Conservation (phyloP, 2,797 vertebrate genomes). For the Spheniscus humboldti region DNA sequence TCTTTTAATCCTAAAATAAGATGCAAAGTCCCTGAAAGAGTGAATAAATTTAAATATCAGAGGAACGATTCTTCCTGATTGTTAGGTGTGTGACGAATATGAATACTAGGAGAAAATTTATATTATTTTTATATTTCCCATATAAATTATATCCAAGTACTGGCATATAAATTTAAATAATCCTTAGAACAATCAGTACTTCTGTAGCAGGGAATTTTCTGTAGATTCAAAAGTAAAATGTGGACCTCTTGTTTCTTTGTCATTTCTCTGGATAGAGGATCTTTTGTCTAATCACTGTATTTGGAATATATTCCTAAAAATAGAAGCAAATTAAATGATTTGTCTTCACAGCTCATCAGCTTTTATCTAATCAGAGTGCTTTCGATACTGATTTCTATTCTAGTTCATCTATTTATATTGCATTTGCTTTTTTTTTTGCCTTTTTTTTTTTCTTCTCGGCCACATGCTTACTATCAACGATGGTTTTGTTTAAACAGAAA, state of each 20-base stretch:
- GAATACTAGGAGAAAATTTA: neutral
- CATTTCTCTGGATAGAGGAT: neutral
- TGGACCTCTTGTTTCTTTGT: neutral
- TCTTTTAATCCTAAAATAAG: neutral
- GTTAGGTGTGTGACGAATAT: neutral
- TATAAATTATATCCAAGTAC: neutral
- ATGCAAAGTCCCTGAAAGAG: neutral
- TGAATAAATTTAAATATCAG: neutral
- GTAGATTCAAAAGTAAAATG: neutral
- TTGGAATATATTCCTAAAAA: constrained; percentile 15
- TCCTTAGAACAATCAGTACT: neutral
- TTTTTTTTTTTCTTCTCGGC: neutral
- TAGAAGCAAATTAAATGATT: constrained; percentile 22
- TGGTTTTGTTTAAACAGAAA: neutral
- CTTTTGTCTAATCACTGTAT: constrained; percentile 14
- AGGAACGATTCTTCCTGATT: neutral
- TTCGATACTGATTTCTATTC: constrained; percentile 20
- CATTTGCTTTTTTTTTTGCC: neutral
- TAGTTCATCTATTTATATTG: constrained; percentile 13
- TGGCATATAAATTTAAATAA: neutral
- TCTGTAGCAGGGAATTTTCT: neutral
- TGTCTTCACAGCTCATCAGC: neutral
- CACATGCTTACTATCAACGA: neutral
- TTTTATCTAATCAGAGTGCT: constrained; percentile 22
- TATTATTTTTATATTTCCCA: neutral